A percentile compares a stretch with the other conserved stretches of the same genome.
phyloP scores from a whole-genome alignment of 2,797 vertebrate genomes.

The Toxotes lorentzi region DNA sequence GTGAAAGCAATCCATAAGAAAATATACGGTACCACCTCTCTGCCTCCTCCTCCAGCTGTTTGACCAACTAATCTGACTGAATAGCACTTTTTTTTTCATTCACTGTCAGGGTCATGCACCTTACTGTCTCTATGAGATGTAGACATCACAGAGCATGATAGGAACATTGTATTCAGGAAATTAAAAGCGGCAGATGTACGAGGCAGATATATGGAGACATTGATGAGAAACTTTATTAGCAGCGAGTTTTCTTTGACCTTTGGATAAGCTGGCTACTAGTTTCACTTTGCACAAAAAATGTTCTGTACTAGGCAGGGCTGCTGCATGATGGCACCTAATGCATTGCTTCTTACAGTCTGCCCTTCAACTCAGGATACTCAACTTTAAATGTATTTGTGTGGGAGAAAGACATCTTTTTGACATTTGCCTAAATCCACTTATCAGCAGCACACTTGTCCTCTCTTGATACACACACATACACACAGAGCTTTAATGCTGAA shows the following conservation, averaged over 20 bases:
- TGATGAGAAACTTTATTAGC: neutral
- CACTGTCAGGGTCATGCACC: neutral
- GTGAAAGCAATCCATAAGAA: slow-evolving; percentile 37
- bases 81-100: neutral
- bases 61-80: neutral
- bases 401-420: slow-evolving; percentile 22
- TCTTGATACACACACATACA: neutral
- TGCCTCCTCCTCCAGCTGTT: neutral
- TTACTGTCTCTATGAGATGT: neutral
- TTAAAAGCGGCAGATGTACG: neutral
- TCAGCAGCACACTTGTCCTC: slow-evolving; percentile 11
- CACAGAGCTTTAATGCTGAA: slow-evolving; percentile 25
- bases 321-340: slow-evolving; percentile 29
- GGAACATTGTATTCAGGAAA: neutral
- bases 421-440: slow-evolving; percentile 46
- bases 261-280: neutral
- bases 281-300: neutral
- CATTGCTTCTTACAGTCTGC: neutral
- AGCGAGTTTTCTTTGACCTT: neutral
- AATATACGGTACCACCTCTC: neutral
- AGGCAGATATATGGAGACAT: neutral
- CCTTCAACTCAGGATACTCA: slow-evolving; percentile 21
- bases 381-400: slow-evolving; percentile 21
- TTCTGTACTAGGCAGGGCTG: slow-evolving; percentile 8
- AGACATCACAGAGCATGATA: neutral